Base-by-base conservation (phyloP, 53 echinoderm and acorn worm species). In the Crossaster papposus region DNA sequence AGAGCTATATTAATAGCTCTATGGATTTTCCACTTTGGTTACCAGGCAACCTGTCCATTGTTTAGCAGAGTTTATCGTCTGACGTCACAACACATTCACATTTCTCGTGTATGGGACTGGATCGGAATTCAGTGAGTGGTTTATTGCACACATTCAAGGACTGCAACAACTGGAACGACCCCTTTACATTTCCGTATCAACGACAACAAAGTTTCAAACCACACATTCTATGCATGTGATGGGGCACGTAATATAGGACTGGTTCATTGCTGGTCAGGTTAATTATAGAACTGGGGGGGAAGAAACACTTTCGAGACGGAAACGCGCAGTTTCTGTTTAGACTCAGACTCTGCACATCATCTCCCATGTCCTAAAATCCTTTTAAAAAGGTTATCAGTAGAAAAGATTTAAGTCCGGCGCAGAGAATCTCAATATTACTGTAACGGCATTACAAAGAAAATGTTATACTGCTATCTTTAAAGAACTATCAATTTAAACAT, bases 231-330 rank as follows among this genome's bases (percentile, higher is more conserved):
- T n/a, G n/a, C n/a, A n/a, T n/a, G n/a, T n/a, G n/a, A n/a, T n/a
- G n/a, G n/a, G 14, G 75, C 36, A 36, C 28, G 35, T 34, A n/a
- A n/a, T n/a, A n/a, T n/a, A n/a, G 28, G 63, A 81, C 33, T 36
- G 81, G 63, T 81, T 81, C 22, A 81, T 20, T 81, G 35, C 22
- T 34, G 83, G 83, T 17, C 83, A 51, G 30, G 68, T 70, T 83
- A 83, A 65, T 83, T 83, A 30, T 83, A 70, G 83, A 29, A 4
- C 30, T 70, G 70, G 44, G 70, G n/a, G n/a, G n/a, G n/a, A n/a
- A n/a, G n/a, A 37, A 70, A n/a, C 37, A 34, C 83, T 74, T 74
- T 74, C 75, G 75, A 74, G 14, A 18, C 34, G 75, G 75, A 74
- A 74, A 35, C 33, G 18, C 36, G 75, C 71, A 74, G 36, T 74